Percentiles rank a stretch among this genome's conserved stretches.
Evolutionary conservation across 2,113 vertebrate species (phyloP).

Genomic region (Indri indri): DNA sequence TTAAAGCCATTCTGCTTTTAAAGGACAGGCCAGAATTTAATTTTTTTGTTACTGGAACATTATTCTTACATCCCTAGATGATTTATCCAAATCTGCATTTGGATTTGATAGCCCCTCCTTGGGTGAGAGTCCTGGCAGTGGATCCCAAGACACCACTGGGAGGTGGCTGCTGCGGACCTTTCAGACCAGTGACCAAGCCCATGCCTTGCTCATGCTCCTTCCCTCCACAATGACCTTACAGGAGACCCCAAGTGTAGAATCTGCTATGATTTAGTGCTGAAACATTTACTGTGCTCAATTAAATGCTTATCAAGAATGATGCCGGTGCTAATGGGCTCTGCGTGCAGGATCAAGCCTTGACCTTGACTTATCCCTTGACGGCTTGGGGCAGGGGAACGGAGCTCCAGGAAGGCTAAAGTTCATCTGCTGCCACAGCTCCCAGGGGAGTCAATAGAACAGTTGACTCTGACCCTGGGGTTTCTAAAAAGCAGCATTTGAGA

Average conservation of each 20-base stretch:
- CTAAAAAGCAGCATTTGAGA: not conserved
- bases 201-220: not conserved
- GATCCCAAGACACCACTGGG: not conserved
- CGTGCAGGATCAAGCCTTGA: not conserved
- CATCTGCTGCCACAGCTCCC: not conserved
- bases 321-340: not conserved
- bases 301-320: conserved; percentile 56
- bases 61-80: not conserved
- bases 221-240: not conserved
- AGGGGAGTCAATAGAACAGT: too few species aligned
- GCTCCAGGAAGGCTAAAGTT: not conserved
- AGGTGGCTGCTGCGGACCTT: not conserved
- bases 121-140: not conserved
- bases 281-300: conserved; percentile 41
- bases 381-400: too few species aligned
- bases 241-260: not conserved
- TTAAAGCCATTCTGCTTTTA: not conserved
- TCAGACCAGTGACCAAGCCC: not conserved
- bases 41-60: not conserved
- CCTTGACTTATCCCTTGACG: conserved; percentile 31
- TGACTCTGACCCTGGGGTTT: not conserved
- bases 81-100: not conserved
- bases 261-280: conserved; percentile 16
- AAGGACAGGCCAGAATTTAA: not conserved
- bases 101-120: not conserved